Base-by-base conservation (phyloP, 2,113 vertebrate genomes). In the Rhipidura dahli region DNA sequence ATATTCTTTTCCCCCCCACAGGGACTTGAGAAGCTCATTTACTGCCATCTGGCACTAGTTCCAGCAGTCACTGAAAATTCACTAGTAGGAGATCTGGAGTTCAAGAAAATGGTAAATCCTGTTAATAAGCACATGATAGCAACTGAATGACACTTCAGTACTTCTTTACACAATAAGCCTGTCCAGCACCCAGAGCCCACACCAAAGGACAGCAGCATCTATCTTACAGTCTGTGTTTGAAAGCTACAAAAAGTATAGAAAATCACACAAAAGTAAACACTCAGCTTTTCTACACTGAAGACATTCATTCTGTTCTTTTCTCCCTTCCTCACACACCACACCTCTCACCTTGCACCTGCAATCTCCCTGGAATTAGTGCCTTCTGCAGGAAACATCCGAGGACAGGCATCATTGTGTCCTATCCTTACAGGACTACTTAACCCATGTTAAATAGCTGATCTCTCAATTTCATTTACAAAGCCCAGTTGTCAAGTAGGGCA, bases 401-500 rank as follows among this genome's bases (percentile, higher is more conserved):
- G 31, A 69, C 12, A 59, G 27, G 44, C 33, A 78, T 47, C 21
- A 33, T 2, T 64, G 53, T 35, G 40, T 19, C 50, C 39, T 51
- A 39, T 47, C 54, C 83, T 71, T 39, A 63, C 39, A 82, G 30
- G 77, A 26, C 54, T 57, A 57, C 26, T 79, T 53, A 83, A 71
- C 21, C 71, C 77, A 27, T 6, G 44, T 35, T 89, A 70, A 95
- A 87, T 4, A 82, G 47, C 4, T 78, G 64, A 83, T 47, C n/a
- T 71, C 57, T 70, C 73, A 63, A 90, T 76, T 91, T 79, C 40
- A 94, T 87, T 89, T 91, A 79, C 49, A 77, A 92, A 90, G 49
- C 21, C 17, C 66, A 69, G 15, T 47, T 84, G 81, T 40, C 76
- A 91, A 54, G n/a, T 16, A 73, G 75, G 33, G 59, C 37, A 77